phyloP scores from a whole-genome alignment of 2,113 vertebrate species.

The Excalfactoria chinensis region DNA sequence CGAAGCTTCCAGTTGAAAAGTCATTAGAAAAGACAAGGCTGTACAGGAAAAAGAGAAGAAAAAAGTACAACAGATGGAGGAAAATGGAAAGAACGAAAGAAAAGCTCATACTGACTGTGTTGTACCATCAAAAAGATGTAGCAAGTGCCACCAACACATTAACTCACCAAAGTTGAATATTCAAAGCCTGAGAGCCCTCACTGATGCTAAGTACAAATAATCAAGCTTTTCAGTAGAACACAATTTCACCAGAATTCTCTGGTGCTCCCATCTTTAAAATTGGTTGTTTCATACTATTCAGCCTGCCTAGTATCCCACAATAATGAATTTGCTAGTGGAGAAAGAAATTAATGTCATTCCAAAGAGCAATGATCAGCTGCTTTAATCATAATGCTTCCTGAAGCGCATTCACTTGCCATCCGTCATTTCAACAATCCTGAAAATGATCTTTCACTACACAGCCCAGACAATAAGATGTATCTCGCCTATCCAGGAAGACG shows the following conservation, averaged over 20 bases:
- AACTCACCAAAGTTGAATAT: not conserved
- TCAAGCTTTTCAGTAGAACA: not conserved
- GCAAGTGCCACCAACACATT: not conserved
- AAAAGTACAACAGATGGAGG: not conserved
- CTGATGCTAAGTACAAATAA: not conserved
- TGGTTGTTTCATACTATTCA: not conserved
- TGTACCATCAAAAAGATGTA: not conserved
- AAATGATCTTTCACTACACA: not conserved
- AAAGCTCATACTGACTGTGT: not conserved
- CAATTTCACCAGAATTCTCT: not conserved
- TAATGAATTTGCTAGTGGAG: not conserved
- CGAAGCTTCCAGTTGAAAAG: slow-evolving; percentile 54
- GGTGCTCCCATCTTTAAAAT: not conserved
- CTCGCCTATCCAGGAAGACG: not conserved
- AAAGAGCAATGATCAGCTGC: not conserved
- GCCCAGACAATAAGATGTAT: not conserved
- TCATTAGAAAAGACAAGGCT: slow-evolving; percentile 35
- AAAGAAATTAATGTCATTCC: not conserved
- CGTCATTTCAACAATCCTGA: not conserved
- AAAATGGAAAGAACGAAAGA: not conserved
- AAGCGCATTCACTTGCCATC: not conserved
- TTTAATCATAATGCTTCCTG: not conserved
- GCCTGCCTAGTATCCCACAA: not conserved
- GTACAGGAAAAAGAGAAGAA: not conserved
- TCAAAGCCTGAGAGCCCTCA: not conserved